These are phyloP conservation scores for Hemibagrus wyckioides DNA, from an alignment of 2,113 vertebrate species.

Conservation along the genomic window DNA sequence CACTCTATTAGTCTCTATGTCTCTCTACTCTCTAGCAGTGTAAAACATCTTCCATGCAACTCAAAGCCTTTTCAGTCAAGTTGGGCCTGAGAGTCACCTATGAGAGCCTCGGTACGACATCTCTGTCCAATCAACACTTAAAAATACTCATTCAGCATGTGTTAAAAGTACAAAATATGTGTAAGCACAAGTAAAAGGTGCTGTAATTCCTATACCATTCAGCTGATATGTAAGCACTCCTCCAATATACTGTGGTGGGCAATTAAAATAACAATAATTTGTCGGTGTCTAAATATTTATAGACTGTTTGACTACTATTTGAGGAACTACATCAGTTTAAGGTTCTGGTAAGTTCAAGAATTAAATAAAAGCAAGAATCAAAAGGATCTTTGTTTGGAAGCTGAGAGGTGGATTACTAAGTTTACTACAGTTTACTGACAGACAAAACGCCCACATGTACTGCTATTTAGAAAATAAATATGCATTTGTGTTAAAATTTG, in stretches of 20 bases:
- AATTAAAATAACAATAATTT: neutral
- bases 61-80: neutral
- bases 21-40: neutral
- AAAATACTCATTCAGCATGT: neutral
- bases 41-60: neutral
- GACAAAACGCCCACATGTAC: neutral
- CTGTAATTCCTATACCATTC: neutral
- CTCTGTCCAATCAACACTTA: neutral
- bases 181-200: neutral
- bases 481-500: neutral
- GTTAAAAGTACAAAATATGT: neutral
- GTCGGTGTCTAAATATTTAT: neutral
- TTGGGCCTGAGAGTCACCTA: neutral
- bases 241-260: neutral
- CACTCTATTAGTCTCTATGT: neutral
- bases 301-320: no score
- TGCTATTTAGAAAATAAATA: neutral
- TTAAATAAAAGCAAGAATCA: neutral
- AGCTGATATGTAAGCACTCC: neutral
- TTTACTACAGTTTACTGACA: no score
- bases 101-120: neutral
- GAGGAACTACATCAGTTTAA: neutral
- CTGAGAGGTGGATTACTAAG: neutral
- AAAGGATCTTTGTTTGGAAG: neutral
- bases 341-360: neutral